A percentile compares a stretch with the other conserved stretches of the same genome.
These are phyloP conservation scores for Caloenas nicobarica DNA, from an alignment of 2,113 vertebrate species.

Conservation along the genomic window DNA sequence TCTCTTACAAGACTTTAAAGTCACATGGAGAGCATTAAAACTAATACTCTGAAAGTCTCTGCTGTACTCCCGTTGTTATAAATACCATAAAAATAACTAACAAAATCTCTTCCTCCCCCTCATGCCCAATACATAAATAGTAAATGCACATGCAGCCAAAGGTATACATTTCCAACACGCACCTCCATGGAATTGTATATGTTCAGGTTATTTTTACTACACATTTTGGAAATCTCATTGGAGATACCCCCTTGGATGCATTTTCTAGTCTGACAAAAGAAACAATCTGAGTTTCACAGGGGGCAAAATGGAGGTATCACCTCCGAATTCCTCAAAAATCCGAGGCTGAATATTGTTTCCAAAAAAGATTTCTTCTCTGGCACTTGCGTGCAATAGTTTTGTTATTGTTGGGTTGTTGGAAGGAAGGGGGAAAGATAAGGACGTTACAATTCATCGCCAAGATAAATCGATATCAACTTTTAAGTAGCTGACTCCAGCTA, in stretches of 20 bases:
- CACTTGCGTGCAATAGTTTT: neutral
- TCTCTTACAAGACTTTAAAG: neutral
- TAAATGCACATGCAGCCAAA: constrained; percentile 11
- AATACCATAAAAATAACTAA: constrained; percentile 28
- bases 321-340: constrained; percentile 26
- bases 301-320: neutral
- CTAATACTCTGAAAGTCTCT: neutral
- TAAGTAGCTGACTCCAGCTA: neutral
- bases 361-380: constrained; percentile 22
- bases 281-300: neutral
- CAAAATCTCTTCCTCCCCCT: neutral
- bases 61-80: neutral
- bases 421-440: constrained; percentile 43
- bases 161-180: constrained; percentile 19
- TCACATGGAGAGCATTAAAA: neutral
- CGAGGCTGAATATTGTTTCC: constrained; percentile 29
- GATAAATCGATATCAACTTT: constrained; percentile 23
- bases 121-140: neutral
- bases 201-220: constrained; percentile 13
- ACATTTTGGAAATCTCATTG: constrained; percentile 9
- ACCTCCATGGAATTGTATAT: neutral
- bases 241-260: neutral
- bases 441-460: neutral
- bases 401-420: constrained; percentile 35
- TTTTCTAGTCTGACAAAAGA: neutral